A percentile compares a stretch with the other conserved stretches of the same genome.
Conservation (phyloP, 2,113 vertebrate species). For the Ploceus nigricollis region DNA sequence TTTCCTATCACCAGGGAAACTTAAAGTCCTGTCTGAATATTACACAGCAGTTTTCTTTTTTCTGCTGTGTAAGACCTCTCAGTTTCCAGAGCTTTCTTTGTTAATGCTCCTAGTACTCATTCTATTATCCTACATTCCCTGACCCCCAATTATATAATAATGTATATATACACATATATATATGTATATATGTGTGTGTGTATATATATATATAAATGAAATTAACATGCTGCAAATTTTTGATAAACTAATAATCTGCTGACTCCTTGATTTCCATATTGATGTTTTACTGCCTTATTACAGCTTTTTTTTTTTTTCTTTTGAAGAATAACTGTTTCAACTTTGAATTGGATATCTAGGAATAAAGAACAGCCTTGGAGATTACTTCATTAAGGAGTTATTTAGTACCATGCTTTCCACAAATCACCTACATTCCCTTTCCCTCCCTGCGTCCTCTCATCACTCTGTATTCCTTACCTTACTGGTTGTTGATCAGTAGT, state of each 20-base stretch:
- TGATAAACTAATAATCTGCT: not conserved
- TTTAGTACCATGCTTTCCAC: not conserved
- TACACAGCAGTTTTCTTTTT: not conserved
- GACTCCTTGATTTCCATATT: conserved; percentile 33
- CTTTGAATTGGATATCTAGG: not conserved
- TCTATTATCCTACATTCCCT: not conserved
- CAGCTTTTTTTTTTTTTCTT: not conserved
- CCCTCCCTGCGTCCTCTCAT: not conserved
- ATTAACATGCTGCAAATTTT: not conserved
- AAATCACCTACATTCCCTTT: not conserved
- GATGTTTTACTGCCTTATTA: not conserved
- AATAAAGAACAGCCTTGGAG: not conserved
- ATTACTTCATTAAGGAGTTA: not conserved
- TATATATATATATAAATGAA: not conserved
- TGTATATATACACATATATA: not conserved
- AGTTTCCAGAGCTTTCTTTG: not conserved
- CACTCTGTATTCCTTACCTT: not conserved
- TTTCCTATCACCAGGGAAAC: not conserved
- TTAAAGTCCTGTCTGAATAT: not conserved
- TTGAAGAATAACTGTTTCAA: not conserved
- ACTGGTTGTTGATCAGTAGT: not conserved
- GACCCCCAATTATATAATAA: not conserved
- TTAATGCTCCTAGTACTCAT: not conserved
- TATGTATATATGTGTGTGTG: no score
- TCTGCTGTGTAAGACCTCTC: not conserved